Base-by-base conservation (phyloP, 2,113 vertebrate species). In the Calonectris borealis region DNA sequence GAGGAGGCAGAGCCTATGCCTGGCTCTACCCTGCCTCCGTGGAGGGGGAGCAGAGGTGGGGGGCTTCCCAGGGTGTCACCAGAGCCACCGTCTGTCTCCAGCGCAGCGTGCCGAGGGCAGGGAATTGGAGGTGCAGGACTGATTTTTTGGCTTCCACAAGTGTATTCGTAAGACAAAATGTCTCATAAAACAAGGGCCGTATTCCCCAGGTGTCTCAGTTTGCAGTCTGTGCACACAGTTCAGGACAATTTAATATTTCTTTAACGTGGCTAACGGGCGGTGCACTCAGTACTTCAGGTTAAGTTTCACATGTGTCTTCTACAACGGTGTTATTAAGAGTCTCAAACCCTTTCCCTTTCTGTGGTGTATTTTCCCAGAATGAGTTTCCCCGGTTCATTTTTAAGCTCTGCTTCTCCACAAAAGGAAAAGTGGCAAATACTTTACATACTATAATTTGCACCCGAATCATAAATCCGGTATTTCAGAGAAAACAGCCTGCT, bases 91-190 rank as follows among this genome's bases (percentile, higher is more conserved):
- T 3, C 71, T 34, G 68, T 21, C 20, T 34, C 27, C 32, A 27
- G 89, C 3, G 3, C 36, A 27, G 46, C 36, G 3, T 22, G 2
- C 1, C 0, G 4, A 46, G 9, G 25, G 24, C 54, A 19, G 42
- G 38, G 25, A 52, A 9, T 0, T 5, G 77, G 51, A 49, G 5
- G 8, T 13, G 21, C 19, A 16, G 48, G 17, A 4, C 5, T 22
- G 65, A 12, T 26, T 72, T 31, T 55, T n/a, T 8, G 27, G 16
- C 16, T 75, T 18, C 26, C 4, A 32, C 34, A 77, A 19, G 13
- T 3, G 2, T 24, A 6, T 55, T 75, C 26, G 2, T 10, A 13
- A 31, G 40, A 46, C 9, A 68, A 68, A 55, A 19, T 3, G 3
- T 27, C 6, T 55, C 51, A 15, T 17, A 27, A 60, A 52, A 2